Evolutionary conservation across 2,888 invertebrate genomes (phyloP).

Genomic region (Teinopalpus imperialis): DNA sequence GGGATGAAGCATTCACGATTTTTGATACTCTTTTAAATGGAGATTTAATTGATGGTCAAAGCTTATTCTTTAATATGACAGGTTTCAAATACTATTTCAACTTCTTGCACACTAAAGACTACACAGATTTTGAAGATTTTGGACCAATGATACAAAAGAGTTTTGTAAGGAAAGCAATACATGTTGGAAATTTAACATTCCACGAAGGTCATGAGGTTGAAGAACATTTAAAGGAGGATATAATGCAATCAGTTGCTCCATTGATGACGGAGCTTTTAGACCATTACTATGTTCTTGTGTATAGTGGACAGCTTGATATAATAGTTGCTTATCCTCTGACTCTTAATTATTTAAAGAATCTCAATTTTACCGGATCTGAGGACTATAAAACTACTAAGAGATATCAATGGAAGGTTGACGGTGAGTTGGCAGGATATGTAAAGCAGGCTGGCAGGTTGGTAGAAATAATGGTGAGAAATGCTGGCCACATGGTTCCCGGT

Average conservation of each 20-base stretch:
- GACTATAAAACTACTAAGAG: constrained; percentile 85
- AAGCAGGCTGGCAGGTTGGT: constrained; percentile 87
- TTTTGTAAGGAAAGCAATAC: constrained; percentile 87
- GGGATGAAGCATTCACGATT: constrained; percentile 85
- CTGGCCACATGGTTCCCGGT: constrained; percentile 91
- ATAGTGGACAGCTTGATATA: constrained; percentile 95
- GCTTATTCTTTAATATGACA: constrained; percentile 87
- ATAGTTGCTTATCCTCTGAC: constrained; percentile 95
- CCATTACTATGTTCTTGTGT: constrained; percentile 88
- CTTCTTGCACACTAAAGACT: constrained; percentile 84
- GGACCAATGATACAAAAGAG: constrained; percentile 83
- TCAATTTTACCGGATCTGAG: constrained; percentile 85
- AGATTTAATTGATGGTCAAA: constrained; percentile 81
- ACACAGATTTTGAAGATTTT: constrained; percentile 75
- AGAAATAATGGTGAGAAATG: constrained; percentile 88
- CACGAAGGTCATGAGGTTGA: constrained; percentile 85
- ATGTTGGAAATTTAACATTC: constrained; percentile 91
- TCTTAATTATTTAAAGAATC: constrained; percentile 87
- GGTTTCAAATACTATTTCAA: constrained; percentile 90
- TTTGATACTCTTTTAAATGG: constrained; percentile 88
- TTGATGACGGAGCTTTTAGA: constrained; percentile 86
- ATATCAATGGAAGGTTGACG: constrained; percentile 86
- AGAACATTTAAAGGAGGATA: constrained; percentile 85
- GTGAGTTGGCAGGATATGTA: constrained; percentile 88
- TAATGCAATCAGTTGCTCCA: constrained; percentile 90